phyloP scores from a whole-genome alignment of 2,113 vertebrate genomes.

The Probosciger aterrimus region DNA sequence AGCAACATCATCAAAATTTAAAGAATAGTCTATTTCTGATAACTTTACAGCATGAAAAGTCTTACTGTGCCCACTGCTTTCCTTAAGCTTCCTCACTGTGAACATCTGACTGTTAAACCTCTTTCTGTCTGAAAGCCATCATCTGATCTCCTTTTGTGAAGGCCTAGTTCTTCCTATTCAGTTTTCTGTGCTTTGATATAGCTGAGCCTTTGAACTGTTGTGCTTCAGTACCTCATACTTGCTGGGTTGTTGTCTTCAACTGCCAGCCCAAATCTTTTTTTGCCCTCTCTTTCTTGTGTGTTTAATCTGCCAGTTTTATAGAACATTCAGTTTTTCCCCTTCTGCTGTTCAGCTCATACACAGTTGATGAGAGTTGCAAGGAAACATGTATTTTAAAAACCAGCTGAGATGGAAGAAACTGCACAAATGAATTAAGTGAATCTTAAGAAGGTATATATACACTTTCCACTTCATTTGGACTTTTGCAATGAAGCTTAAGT shows the following conservation, averaged over 20 bases:
- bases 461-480: slow-evolving; percentile 36
- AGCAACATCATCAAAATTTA: background rate
- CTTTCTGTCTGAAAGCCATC: background rate
- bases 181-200: background rate
- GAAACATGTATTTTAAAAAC: slow-evolving; percentile 51
- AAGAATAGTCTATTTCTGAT: background rate
- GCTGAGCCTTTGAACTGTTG: background rate
- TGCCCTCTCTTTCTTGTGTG: background rate
- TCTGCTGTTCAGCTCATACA: slow-evolving; percentile 55
- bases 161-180: background rate
- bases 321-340: slow-evolving; percentile 55
- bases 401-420: slow-evolving; percentile 57
- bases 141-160: background rate
- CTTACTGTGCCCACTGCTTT: background rate
- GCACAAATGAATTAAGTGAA: slow-evolving; percentile 42
- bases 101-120: background rate
- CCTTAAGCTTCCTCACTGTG: background rate
- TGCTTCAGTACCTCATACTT: background rate
- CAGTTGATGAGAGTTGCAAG: slow-evolving; percentile 62
- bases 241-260: background rate
- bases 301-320: background rate
- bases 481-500: background rate
- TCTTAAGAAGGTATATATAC: slow-evolving; percentile 54
- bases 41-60: background rate
- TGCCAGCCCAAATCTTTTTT: background rate